Percentiles rank a stretch among this genome's conserved stretches.
Conservation (phyloP, 2,113 vertebrate species). For the Syrmaticus mikado region DNA sequence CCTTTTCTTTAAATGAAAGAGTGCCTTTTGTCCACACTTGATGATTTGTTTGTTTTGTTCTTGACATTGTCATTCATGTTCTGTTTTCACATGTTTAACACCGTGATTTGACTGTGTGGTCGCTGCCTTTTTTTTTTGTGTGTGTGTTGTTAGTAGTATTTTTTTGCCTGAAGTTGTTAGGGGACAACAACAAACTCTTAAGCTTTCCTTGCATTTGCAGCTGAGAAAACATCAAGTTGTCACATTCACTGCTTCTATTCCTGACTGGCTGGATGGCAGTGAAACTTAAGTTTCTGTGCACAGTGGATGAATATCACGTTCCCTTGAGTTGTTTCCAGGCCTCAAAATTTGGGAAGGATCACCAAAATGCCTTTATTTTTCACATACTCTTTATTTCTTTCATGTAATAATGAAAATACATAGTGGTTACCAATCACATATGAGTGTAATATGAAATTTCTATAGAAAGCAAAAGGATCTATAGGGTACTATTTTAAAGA, state of each 20-base stretch:
- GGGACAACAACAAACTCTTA: neutral
- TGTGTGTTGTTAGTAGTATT: neutral
- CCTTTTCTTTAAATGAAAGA: neutral
- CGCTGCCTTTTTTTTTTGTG: neutral
- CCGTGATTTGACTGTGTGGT: neutral
- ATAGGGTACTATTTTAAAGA: neutral
- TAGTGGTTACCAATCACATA: neutral
- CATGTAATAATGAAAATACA: neutral
- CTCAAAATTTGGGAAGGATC: neutral
- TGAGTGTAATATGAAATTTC: neutral
- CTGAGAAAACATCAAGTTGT: neutral
- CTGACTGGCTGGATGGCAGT: fast-evolving
- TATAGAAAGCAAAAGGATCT: neutral
- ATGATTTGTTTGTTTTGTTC: neutral
- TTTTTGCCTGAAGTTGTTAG: neutral
- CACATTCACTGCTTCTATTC: neutral
- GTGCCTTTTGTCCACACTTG: fast-evolving
- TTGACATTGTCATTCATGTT: neutral
- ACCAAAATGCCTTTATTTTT: neutral
- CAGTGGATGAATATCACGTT: neutral
- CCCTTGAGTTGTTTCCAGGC: neutral
- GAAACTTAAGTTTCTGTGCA: neutral
- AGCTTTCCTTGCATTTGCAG: neutral
- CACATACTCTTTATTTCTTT: neutral
- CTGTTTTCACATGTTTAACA: neutral